These are phyloP conservation scores for Periophthalmodon schlosseri DNA, from an alignment of 2,113 vertebrate genomes.

Conservation along the genomic window DNA sequence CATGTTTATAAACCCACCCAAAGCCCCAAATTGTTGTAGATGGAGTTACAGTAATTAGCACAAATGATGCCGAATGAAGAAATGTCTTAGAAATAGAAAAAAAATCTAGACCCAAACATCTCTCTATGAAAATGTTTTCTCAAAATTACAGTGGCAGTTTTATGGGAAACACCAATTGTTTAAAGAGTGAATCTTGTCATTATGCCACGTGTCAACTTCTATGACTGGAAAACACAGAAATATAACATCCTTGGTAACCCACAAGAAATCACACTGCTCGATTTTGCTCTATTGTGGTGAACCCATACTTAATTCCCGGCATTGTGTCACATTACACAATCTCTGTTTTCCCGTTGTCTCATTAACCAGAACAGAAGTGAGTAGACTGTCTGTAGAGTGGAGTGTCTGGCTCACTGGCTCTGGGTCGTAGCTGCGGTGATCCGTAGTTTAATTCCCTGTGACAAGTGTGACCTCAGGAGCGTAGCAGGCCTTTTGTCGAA, in stretches of 20 bases:
- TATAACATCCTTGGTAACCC: background rate
- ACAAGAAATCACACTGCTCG: background rate
- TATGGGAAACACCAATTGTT: background rate
- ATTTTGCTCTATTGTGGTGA: slow-evolving; percentile 2
- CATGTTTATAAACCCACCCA: too few relatives aligned
- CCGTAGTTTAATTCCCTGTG: slow-evolving; percentile 53
- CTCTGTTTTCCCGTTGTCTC: slow-evolving; percentile 37
- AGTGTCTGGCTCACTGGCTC: slow-evolving; percentile 10
- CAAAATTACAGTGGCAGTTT: background rate
- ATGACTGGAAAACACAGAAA: background rate
- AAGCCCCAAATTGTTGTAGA: too few relatives aligned
- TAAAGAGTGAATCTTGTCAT: background rate
- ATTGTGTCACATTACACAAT: slow-evolving; percentile 57
- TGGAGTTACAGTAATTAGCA: too few relatives aligned
- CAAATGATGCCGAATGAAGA: too few relatives aligned
- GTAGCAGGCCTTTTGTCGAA: slow-evolving; percentile 61
- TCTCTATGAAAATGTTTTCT: background rate
- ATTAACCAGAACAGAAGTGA: slow-evolving; percentile 61
- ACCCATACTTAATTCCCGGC: slow-evolving; percentile 36
- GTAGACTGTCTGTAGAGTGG: slow-evolving; percentile 27
- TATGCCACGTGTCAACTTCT: background rate
- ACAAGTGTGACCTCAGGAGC: slow-evolving; percentile 52
- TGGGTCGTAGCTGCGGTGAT: slow-evolving; percentile 11
- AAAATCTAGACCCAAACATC: too few relatives aligned
- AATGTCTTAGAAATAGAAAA: too few relatives aligned